phyloP scores from a whole-genome alignment of 2,113 vertebrate species.

The Peromyscus californicus region DNA sequence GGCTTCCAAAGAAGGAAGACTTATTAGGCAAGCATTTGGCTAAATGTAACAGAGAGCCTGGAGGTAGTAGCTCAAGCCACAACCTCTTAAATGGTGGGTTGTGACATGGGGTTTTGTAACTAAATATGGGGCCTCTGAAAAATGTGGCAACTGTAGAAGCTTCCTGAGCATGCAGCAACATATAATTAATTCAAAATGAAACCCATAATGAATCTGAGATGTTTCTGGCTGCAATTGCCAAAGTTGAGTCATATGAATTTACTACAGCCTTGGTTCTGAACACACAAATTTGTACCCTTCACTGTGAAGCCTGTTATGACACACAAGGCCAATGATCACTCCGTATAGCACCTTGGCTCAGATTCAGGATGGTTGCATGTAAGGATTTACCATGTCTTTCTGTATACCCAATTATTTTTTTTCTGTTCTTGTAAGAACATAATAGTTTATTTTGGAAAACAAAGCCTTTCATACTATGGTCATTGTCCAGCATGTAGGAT shows the following conservation, averaged over 20 bases:
- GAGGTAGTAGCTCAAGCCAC: background rate
- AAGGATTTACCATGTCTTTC: background rate
- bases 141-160: background rate
- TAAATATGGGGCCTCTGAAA: background rate
- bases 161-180: background rate
- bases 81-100: background rate
- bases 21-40: background rate
- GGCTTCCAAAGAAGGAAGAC: background rate
- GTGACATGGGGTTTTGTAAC: background rate
- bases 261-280: background rate
- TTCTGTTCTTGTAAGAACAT: background rate
- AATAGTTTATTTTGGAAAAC: background rate
- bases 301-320: no score
- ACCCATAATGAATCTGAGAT: background rate
- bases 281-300: background rate
- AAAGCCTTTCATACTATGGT: background rate
- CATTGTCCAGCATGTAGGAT: background rate
- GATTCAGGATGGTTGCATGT: background rate
- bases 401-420: background rate
- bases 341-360: background rate
- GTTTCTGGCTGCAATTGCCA: background rate
- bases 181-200: background rate
- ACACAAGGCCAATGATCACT: background rate
- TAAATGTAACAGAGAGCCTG: background rate
- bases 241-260: background rate